Conservation (phyloP, 2,797 vertebrate species). For the Myotis myotis region DNA sequence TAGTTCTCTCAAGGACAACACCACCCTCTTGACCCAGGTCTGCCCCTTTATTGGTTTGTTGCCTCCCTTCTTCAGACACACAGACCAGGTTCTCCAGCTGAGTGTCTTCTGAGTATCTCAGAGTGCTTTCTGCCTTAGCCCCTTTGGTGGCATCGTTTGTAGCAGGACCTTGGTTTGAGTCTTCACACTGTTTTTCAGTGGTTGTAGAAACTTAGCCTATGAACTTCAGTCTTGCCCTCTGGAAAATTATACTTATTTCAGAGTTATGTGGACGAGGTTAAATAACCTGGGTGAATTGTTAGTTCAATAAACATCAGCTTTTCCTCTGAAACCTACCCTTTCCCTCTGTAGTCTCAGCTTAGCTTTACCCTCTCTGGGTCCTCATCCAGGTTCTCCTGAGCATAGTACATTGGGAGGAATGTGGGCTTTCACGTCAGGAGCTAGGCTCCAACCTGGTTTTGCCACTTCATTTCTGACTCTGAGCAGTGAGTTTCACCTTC, state of each 20-base stretch:
- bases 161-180: not conserved
- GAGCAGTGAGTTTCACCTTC: not conserved
- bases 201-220: not conserved
- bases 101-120: not conserved
- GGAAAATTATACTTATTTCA: not conserved
- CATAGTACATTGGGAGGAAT: not conserved
- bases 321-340: not conserved
- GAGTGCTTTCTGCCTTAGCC: not conserved
- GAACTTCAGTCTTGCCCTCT: not conserved
- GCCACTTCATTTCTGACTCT: not conserved
- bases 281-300: not conserved
- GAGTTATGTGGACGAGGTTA: not conserved
- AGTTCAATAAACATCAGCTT: not conserved
- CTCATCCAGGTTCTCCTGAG: not conserved
- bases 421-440: not conserved
- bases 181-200: not conserved
- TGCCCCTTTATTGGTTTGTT: not conserved
- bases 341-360: not conserved
- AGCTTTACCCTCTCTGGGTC: not conserved
- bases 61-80: not conserved
- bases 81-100: not conserved
- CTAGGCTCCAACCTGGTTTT: not conserved
- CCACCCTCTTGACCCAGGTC: slow-evolving; percentile 91
- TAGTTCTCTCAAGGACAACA: slow-evolving; percentile 92
- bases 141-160: not conserved